Evolutionary conservation across 2,797 vertebrate genomes (phyloP).

Genomic region (Menidia menidia): DNA sequence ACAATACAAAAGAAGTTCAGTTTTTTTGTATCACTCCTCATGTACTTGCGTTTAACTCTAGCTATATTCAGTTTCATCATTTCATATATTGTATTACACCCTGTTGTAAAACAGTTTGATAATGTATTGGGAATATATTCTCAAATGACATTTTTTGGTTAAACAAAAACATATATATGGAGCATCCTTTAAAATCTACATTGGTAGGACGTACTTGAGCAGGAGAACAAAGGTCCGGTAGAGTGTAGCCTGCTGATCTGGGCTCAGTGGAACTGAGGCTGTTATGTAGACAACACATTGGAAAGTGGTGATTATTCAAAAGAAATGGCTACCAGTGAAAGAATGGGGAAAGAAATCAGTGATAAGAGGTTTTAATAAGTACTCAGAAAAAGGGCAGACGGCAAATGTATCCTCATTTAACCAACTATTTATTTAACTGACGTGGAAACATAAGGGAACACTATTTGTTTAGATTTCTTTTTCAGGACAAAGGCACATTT

Average conservation of each 20-base stretch:
- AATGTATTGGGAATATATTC: too few relatives aligned
- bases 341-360: background rate
- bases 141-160: too few relatives aligned
- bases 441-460: background rate
- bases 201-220: constrained; percentile 87
- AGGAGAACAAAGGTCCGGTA: constrained; percentile 88
- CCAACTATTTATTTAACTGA: too few relatives aligned
- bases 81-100: too few relatives aligned
- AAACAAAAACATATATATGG: too few relatives aligned
- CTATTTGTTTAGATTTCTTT: background rate
- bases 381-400: too few relatives aligned
- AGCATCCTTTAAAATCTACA: background rate
- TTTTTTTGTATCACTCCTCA: too few relatives aligned
- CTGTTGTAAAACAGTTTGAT: too few relatives aligned
- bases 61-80: too few relatives aligned
- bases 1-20: too few relatives aligned
- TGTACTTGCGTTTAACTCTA: too few relatives aligned
- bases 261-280: constrained; percentile 90
- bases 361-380: background rate
- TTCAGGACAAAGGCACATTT: background rate
- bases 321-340: background rate
- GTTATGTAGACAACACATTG: constrained; percentile 27
- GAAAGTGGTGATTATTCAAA: constrained; percentile 8
- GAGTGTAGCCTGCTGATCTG: constrained; percentile 86
- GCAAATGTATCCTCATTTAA: too few relatives aligned